Base-by-base conservation (phyloP, 2,113 vertebrate genomes). In the Lathamus discolor region DNA sequence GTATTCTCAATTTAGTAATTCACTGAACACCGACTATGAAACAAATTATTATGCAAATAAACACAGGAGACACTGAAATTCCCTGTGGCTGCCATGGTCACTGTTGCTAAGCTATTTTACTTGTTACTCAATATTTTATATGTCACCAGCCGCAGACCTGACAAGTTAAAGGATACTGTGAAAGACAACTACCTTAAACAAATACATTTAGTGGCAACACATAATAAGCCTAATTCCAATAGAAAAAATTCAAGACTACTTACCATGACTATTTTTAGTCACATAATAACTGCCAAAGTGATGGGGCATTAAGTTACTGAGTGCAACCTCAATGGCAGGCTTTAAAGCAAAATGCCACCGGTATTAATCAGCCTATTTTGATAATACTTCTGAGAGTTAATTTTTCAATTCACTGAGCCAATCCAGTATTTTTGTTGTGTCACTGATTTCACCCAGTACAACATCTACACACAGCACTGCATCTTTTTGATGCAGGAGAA, bases 31-130 rank as follows among this genome's bases (percentile, higher is more conserved):
- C 81, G 51, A 86, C 83, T 90, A 51, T 77, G 92, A 95, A 96
- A 85, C n/a, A 87, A 94, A 91, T 91, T 77, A 90, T 88, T 91
- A 92, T 35, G 83, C 81, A 93, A 93, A 95, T 91, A 95, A 95
- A 91, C 66, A 92, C 44, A 79, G 19, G 70, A 82, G 83, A 85
- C 66, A 69, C 54, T 67, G 77, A 85, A 89, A 85, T 83, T 89
- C 41, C 61, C 86, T 46, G 31, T 15, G 76, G 25, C 90, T 91
- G 69, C 66, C 4, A 17, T 31, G 93, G 93, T 63, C 96, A 96
- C 66, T 89, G 89, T 43, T 13, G 1, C 80, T 92, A 68, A 92
- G 49, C n/a, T 89, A 39, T 83, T 91, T 87, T 74, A 92, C 37
- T 70, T 13, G 2, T 73, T 91, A 25, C 52, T 89, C 88, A 87